Evolutionary conservation across 2,888 invertebrate genomes (phyloP).

Genomic region (Machimus atricapillus): DNA sequence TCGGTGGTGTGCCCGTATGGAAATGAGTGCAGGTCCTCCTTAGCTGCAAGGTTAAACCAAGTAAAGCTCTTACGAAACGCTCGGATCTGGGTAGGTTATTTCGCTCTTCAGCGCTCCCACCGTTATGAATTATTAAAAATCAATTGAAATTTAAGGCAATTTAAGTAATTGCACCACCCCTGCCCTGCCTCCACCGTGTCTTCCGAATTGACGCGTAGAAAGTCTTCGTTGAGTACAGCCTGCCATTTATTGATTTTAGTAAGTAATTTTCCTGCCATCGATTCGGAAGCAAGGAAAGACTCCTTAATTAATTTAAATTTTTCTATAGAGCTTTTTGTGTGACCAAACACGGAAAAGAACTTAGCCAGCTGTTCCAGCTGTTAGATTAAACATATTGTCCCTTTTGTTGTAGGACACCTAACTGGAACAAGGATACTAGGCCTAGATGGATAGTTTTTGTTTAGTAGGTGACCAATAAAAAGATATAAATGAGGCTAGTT

Average conservation of each 20-base stretch:
- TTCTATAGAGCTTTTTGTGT: background rate
- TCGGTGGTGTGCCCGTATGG: background rate
- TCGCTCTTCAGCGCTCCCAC: background rate
- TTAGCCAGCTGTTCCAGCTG: background rate
- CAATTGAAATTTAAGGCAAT: slow-evolving; percentile 23
- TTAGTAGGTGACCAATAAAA: background rate
- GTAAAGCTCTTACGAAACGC: background rate
- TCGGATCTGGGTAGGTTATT: background rate
- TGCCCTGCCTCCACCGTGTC: background rate
- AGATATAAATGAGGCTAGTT: background rate
- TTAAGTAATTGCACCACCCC: background rate
- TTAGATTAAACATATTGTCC: background rate
- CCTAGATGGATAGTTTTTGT: background rate
- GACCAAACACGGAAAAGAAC: background rate
- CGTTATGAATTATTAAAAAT: slow-evolving; percentile 23
- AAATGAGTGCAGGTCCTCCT: slow-evolving; percentile 6
- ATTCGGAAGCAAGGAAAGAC: background rate
- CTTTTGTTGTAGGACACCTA: background rate
- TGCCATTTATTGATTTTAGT: background rate
- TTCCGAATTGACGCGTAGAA: background rate
- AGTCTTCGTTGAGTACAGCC: background rate
- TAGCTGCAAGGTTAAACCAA: background rate
- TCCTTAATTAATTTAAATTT: background rate
- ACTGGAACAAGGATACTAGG: background rate
- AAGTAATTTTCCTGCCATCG: background rate